Percentiles rank a stretch among this genome's conserved stretches.
Evolutionary conservation across 2,113 vertebrate species (phyloP).

Genomic region (Girardinichthys multiradiatus): DNA sequence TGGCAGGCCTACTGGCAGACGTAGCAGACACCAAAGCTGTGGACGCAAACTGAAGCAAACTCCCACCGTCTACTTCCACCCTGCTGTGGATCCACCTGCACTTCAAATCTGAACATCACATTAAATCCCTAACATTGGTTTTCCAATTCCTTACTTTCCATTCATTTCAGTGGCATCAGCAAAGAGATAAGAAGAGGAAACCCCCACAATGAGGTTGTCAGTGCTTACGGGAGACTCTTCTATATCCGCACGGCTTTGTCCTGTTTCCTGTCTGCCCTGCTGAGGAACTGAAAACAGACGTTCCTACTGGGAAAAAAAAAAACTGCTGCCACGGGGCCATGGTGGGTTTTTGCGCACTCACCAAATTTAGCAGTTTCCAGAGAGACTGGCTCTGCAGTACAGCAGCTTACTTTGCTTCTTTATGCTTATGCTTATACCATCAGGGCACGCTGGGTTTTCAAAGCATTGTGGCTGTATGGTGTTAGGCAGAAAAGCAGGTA

Average conservation of each 20-base stretch:
- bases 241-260: conserved; percentile 60
- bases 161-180: conserved; percentile 29
- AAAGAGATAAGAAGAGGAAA: conserved; percentile 45
- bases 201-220: conserved; percentile 38
- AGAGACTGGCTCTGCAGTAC: conserved; percentile 40
- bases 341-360: conserved; percentile 60
- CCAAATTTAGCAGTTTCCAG: conserved; percentile 55
- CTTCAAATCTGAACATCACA: conserved; percentile 22
- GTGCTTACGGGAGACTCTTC: conserved; percentile 48
- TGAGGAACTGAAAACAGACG: conserved; percentile 64
- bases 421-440: background rate
- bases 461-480: conserved; percentile 8
- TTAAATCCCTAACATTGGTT: conserved; percentile 8
- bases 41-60: conserved; percentile 40
- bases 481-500: conserved; percentile 9
- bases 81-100: conserved; percentile 38
- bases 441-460: conserved; percentile 5
- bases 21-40: conserved; percentile 43
- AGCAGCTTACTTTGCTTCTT: conserved; percentile 34
- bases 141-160: conserved; percentile 24
- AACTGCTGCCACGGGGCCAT: conserved; percentile 57
- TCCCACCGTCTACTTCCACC: conserved; percentile 34
- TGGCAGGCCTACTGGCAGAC: conserved; percentile 56
- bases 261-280: conserved; percentile 65
- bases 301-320: conserved; percentile 56